Base-by-base conservation (phyloP, 2,113 vertebrate genomes). In the Bettongia penicillata region DNA sequence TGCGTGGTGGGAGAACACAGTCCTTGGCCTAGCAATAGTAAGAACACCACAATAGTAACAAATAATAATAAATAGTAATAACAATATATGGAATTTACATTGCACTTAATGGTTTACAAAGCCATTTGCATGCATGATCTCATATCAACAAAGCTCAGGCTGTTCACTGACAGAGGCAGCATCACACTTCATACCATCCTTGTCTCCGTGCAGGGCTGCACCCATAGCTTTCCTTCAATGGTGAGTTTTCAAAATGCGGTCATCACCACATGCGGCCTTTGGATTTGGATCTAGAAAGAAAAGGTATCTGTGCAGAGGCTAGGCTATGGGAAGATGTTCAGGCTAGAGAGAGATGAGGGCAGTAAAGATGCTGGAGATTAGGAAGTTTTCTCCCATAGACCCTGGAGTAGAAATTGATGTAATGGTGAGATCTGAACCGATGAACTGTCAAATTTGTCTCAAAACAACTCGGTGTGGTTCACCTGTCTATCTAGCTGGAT, bases 271-370 rank as follows among this genome's bases (percentile, higher is more conserved):
- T 97, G 57, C 3, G 97, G 97, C 61, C 96, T 97, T 91, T 94
- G 84, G 43, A 96, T 97, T 8, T 43, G 93, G 24, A 97, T 57
- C 97, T 98, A 95, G 49, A 96, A 90, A 95, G 89, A 96, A 43
- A 95, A 92, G 0, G 50, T 89, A 92, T 55, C 12, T 0, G 24
- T 26, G 8, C 89, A 68, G 95, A 8, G 43, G 7, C 25, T 55
- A 31, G 6, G 61, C 12, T 8, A 89, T 12, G 3, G 48, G 90
- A 52, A 51, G 14, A 91, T 47, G 10, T 24, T 77, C 57, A 25
- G n/a, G 90, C 47, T 91, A 51, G 47, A n/a, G 91, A 92, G 50
- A 43, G 8, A 16, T 48, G 26, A 90, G 50, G 24, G 31, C 8
- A 23, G n/a, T 22, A 5, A 37, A 23, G 2, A 84, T 84, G 68